Conservation (phyloP, 2,888 invertebrate species). For the Yponomeuta cagnagella region DNA sequence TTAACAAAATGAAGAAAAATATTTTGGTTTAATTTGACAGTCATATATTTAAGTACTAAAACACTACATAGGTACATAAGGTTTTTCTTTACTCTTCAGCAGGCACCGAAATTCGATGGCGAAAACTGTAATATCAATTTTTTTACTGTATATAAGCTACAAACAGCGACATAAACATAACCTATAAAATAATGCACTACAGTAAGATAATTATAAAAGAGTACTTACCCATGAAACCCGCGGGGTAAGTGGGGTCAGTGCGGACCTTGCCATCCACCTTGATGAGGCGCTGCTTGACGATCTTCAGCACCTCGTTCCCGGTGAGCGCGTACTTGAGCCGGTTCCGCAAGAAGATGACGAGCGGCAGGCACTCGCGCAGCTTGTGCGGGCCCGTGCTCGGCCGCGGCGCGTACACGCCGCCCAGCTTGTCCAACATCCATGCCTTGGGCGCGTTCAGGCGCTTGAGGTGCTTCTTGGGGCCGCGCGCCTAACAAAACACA, state of each 20-base stretch:
- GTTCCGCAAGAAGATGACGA: slow-evolving; percentile 97
- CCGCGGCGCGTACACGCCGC: slow-evolving; percentile 97
- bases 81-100: background rate
- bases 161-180: background rate
- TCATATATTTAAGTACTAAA: no score
- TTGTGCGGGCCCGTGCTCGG: slow-evolving; percentile 99
- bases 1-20: no score
- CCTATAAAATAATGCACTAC: background rate
- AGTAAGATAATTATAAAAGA: background rate
- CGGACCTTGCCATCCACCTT: slow-evolving; percentile 99
- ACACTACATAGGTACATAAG: background rate
- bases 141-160: background rate
- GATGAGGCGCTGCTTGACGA: slow-evolving; percentile 97
- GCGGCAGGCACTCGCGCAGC: slow-evolving; percentile 95
- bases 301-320: slow-evolving; percentile 97
- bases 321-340: slow-evolving; percentile 98
- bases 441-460: slow-evolving; percentile 99
- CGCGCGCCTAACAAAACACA: slow-evolving; percentile 85
- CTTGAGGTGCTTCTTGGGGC: slow-evolving; percentile 99
- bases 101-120: background rate
- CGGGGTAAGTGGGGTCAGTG: slow-evolving; percentile 97
- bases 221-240: slow-evolving; percentile 98
- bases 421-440: slow-evolving; percentile 99
- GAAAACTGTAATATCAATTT: no score
- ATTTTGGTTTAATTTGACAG: no score